A percentile compares a stretch with the other conserved stretches of the same genome.
These are phyloP conservation scores for Rhyacophila brunnea DNA, from an alignment of 1,140 invertebrate genomes.

Conservation along the genomic window DNA sequence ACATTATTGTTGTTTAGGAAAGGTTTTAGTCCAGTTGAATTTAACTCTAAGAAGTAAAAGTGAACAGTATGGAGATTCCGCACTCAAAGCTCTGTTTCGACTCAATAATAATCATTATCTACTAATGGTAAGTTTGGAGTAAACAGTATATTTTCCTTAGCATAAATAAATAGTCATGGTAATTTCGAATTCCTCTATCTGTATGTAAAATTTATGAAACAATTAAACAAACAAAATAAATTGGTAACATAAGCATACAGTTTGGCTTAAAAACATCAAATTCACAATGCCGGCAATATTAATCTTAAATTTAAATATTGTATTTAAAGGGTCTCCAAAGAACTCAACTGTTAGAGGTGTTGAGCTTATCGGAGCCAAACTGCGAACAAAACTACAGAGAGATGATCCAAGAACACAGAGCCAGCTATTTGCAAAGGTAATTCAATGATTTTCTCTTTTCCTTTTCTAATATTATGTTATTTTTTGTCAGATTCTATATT, in stretches of 20 bases:
- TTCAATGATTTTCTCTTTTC: too few relatives aligned
- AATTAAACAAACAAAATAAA: too few relatives aligned
- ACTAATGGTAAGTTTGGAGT: conserved; percentile 55
- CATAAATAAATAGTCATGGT: too few relatives aligned
- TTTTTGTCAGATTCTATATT: too few relatives aligned
- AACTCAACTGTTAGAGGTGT: conserved; percentile 77
- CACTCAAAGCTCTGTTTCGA: conserved; percentile 81
- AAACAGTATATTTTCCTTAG: too few relatives aligned
- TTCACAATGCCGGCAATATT: too few relatives aligned
- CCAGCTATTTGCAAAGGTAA: conserved; percentile 74
- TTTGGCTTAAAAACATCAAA: too few relatives aligned
- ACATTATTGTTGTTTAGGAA: conserved; percentile 61
- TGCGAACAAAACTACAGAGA: conserved; percentile 82
- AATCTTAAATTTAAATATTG: conserved; percentile 6
- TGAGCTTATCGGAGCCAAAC: conserved; percentile 75
- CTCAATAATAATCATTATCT: conserved; percentile 94
- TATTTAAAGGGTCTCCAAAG: conserved; percentile 70
- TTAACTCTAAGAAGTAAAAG: conserved; percentile 81
- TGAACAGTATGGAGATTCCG: conserved; percentile 79
- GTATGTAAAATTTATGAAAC: too few relatives aligned
- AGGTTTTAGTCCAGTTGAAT: conserved; percentile 83
- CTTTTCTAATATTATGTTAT: too few relatives aligned
- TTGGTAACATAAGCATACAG: too few relatives aligned
- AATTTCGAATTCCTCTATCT: too few relatives aligned
- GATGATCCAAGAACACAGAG: conserved; percentile 78